Evolutionary conservation across 1,140 invertebrate species (phyloP), one percentile per base, ranked within the genome.

Genomic region (Megalonaias nervosa): DNA sequence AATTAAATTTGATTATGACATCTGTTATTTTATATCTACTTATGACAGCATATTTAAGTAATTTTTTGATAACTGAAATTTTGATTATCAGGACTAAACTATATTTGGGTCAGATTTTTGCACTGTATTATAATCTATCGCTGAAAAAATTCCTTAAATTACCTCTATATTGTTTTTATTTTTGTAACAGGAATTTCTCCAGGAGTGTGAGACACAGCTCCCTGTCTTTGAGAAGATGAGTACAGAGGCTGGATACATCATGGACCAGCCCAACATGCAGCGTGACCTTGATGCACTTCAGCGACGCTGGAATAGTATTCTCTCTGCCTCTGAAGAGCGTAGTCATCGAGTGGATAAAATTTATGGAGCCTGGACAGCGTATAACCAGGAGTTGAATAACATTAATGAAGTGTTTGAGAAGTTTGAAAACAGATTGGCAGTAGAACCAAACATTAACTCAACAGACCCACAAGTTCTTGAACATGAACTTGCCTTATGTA

Each of bases 131-230:
- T 62, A n/a, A 23, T n/a, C 23, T 62, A 19, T 11, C 23, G 6
- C 19, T 62, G 19, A 23, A 62, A 1, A 62, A 62, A 15, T 56
- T n/a, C 9, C 15, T 70, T 14, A 58, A n/a, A 55, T 19, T 38
- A 70, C 16, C 14, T 9, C 15, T 26, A 55, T 64, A 19, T 26
- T 14, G 62, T 57, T 61, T 23, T 64, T 70, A 6, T 71, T 75
- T 23, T 70, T 62, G 11, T 75, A 73, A 17, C 81, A 88, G 86
- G 75, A 76, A 2, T 92, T 97, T 85, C 92, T 95, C 82, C 92
- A 93, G 82, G 94, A 96, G 85, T 96, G 95, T 90, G 94, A 95
- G 84, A 93, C 94, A 75, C 94, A 96, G 86, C 90, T 96, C 60
- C 84, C 84, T 14, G 75, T 89, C 23, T 89, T 89, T 86, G 88